Evolutionary conservation across 2,888 invertebrate species (phyloP).

Genomic region (Apamea sordens): DNA sequence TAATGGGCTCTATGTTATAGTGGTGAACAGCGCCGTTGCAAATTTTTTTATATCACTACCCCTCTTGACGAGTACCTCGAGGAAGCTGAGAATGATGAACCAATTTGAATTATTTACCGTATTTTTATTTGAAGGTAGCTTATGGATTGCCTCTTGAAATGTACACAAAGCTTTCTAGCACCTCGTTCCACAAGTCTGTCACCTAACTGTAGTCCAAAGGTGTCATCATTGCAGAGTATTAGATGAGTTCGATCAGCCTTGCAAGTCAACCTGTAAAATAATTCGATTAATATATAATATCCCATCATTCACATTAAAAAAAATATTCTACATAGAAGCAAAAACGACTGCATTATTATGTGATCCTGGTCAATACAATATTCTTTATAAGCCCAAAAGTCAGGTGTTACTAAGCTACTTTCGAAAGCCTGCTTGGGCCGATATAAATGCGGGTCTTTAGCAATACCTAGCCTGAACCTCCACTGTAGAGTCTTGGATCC

Average conservation of each 20-base stretch:
- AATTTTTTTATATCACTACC: not conserved
- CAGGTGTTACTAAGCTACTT: not conserved
- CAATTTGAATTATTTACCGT: slow-evolving; percentile 31
- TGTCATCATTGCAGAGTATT: slow-evolving; percentile 48
- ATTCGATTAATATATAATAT: not conserved
- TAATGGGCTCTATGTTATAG: not conserved
- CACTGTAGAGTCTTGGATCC: slow-evolving; percentile 14
- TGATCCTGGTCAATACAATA: not conserved
- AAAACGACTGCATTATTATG: not conserved
- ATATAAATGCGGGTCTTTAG: not conserved
- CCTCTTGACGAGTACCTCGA: not conserved
- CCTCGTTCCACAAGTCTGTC: slow-evolving; percentile 72
- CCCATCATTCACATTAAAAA: not conserved
- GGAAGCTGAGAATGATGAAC: not conserved
- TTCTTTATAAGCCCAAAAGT: not conserved
- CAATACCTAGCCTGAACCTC: slow-evolving; percentile 45
- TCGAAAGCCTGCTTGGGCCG: not conserved
- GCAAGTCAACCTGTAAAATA: slow-evolving; percentile 47
- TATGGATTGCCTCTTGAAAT: slow-evolving; percentile 35
- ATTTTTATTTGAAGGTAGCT: slow-evolving; percentile 51
- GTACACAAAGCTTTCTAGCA: slow-evolving; percentile 70
- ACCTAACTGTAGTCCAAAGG: slow-evolving; percentile 69
- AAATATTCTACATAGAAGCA: not conserved
- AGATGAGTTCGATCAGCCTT: slow-evolving; percentile 36
- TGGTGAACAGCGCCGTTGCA: too few species aligned